A percentile compares a stretch with the other conserved stretches of the same genome.
Evolutionary conservation across 2,888 invertebrate species (phyloP).

Genomic region (Eueremaeus valkanovi): DNA sequence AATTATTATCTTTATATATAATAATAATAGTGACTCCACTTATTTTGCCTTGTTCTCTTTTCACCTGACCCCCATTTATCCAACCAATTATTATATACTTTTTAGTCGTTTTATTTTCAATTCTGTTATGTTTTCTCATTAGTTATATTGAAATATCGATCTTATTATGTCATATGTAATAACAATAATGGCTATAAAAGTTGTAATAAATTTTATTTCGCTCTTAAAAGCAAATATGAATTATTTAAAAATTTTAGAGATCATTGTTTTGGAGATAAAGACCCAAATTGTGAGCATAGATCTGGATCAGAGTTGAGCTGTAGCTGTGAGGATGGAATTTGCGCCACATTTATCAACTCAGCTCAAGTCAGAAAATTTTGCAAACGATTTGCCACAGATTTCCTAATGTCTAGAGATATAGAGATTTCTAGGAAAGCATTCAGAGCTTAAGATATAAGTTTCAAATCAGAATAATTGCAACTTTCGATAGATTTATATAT

Average conservation of each 20-base stretch:
- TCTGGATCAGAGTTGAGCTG: background rate
- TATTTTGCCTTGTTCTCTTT: background rate
- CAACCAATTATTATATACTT: background rate
- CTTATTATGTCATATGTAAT: background rate
- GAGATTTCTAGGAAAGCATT: background rate
- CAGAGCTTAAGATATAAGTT: background rate
- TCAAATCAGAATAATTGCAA: too few relatives aligned
- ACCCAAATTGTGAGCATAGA: background rate
- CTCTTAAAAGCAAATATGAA: background rate
- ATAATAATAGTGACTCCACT: constrained; percentile 8
- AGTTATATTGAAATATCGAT: background rate
- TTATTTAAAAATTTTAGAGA: background rate
- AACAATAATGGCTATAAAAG: background rate
- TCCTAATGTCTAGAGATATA: background rate
- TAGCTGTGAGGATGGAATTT: constrained; percentile 1
- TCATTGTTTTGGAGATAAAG: background rate
- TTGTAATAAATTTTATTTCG: background rate
- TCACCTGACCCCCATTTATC: constrained; percentile 3
- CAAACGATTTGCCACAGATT: background rate
- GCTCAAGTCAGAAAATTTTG: background rate
- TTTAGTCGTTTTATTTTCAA: background rate
- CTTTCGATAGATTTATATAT: too few relatives aligned
- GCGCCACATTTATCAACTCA: background rate
- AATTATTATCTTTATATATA: constrained; percentile 28
- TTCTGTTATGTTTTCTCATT: background rate